Base-by-base conservation (phyloP, 2,113 vertebrate species). In the Gobiocypris rarus region DNA sequence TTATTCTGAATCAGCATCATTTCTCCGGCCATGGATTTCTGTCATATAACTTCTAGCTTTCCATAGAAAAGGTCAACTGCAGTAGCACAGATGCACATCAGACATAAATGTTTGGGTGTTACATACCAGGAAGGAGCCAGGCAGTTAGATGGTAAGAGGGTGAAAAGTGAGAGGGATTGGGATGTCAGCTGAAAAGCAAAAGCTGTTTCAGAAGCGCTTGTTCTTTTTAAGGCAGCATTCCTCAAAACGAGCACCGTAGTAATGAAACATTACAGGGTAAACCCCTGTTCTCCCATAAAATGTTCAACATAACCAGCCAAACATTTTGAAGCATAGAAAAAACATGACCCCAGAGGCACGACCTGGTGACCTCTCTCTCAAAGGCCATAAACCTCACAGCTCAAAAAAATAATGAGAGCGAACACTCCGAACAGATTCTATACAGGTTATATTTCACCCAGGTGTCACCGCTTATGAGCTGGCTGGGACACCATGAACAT, bases 341-440 rank as follows among this genome's bases (percentile, higher is more conserved):
- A 85, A 86, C 83, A 87, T 87, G 78, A 89, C 87, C 88, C 80
- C 10, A 13, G 14, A 26, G 86, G 24, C 14, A 14, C n/a, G 74
- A 85, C 58, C 73, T 73, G 24, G n/a, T 81, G 74, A 80, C 70
- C 80, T 71, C 31, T 24, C 75, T 41, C 56, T 48, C 84, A 81
- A 22, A 11, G 52, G 28, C 43, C 50, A 52, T 43, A 52, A 80
- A 88, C 86, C 84, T 84, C 48, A 70, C 15, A 75, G 83, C 85
- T 86, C 87, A 85, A 83, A 31, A 31, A 70, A 56, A 69, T 17
- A 43, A 9, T 76, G 52, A 83, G 52, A 17, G 74, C 6, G 2
- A 59, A n/a, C n/a, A n/a, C n/a, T n/a, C n/a, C n/a, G n/a, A n/a
- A 61, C 19, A 65, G 41, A 50, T 48, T 48, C 56, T 24, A 28